Evolutionary conservation across 2,113 vertebrate genomes (phyloP), one percentile per base, ranked within the genome.

Genomic region (Madoqua kirkii): DNA sequence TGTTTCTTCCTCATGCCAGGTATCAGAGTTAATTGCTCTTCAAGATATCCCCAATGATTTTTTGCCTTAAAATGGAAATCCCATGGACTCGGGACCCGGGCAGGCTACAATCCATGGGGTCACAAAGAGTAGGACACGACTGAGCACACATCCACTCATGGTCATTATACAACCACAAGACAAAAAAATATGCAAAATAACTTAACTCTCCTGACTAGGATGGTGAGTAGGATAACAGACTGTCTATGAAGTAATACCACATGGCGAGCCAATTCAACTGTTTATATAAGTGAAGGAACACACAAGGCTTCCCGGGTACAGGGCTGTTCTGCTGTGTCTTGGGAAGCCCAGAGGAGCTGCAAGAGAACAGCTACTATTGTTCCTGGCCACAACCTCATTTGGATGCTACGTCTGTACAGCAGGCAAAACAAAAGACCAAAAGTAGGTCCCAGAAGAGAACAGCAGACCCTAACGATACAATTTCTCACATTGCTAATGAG

Each of bases 1-100:
- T 95, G n/a, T 17, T 91, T 95, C 95, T 97, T 94, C 67, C 27
- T 94, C 88, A 64, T 79, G 45, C 89, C 93, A 95, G 33, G 67
- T 96, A 95, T 91, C 96, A 64, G 79, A 84, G 71, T 94, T 97
- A 95, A 97, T 97, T 97, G 94, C 31, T 76, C 78, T 97, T 97
- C 76, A 83, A 52, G 48, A 62, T 93, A 85, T 57, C 15, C 21
- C 74, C 71, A 84, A 93, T 91, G 48, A 86, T 91, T 87, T 94
- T 95, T 97, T 95, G 62, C 52, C 93, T 96, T 94, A 84, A 89
- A 87, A 91, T 91, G 71, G 71, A 76, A 43, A 76, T 33, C 23
- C 23, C 23, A 2, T 43, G 40, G 71, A 43, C 71, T 43, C 27
- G 43, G 40, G 71, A 43, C 36, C 12, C 23, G 3, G 40, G 71